Conservation (phyloP, 2,113 vertebrate species). For the Gorilla gorilla region DNA sequence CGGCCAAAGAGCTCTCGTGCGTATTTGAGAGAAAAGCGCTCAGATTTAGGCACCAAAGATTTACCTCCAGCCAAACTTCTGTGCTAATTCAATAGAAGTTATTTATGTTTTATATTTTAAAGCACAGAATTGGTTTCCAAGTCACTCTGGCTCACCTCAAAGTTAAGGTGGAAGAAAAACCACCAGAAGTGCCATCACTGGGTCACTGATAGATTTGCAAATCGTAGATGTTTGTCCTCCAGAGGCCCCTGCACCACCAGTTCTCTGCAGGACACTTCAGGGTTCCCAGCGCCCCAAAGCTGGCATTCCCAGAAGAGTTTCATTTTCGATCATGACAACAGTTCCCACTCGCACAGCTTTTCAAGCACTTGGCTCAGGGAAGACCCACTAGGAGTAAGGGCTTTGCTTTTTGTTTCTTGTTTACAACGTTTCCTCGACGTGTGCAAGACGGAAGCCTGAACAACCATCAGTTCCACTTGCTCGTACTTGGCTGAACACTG, state of each 20-base stretch:
- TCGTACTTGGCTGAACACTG: neutral
- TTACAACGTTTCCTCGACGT: neutral
- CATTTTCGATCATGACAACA: neutral
- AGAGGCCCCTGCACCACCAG: neutral
- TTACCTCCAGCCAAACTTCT: neutral
- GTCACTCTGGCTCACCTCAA: neutral
- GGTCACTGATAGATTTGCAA: rapidly evolving
- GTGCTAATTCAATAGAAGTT: neutral
- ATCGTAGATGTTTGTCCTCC: neutral
- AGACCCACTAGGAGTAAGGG: constrained; percentile 26
- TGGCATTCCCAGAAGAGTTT: neutral
- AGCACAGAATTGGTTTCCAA: neutral
- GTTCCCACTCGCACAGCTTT: constrained; percentile 33
- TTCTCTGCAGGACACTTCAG: neutral
- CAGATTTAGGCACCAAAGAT: neutral
- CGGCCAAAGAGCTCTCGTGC: neutral
- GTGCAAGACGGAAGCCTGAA: neutral
- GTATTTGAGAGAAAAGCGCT: neutral
- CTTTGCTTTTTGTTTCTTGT: constrained; percentile 33
- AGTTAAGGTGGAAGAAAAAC: neutral
- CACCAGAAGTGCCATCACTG: too few relatives aligned
- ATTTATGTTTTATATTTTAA: neutral
- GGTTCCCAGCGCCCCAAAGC: neutral
- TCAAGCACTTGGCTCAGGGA: constrained; percentile 31
- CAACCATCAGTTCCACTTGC: neutral